A percentile compares a stretch with the other conserved stretches of the same genome.
Conservation (phyloP, 2,888 invertebrate genomes). For the Cyclophora albipunctata region DNA sequence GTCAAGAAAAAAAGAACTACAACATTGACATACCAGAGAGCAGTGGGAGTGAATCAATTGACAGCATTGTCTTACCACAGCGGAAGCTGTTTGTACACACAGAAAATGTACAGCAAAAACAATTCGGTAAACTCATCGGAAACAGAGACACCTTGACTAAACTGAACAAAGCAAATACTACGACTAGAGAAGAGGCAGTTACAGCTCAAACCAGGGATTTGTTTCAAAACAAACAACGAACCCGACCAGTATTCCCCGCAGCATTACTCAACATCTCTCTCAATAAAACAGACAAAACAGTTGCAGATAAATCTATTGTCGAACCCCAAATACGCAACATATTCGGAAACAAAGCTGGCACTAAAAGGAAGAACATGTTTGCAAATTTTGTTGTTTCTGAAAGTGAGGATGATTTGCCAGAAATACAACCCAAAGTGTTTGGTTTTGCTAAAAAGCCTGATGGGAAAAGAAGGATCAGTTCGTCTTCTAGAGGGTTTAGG, state of each 20-base stretch:
- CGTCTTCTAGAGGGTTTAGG: conserved; percentile 23
- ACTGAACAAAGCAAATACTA: conserved; percentile 30
- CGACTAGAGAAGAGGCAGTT: conserved; percentile 33
- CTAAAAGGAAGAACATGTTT: conserved; percentile 56
- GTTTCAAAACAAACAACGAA: conserved; percentile 35
- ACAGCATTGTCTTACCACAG: conserved; percentile 58
- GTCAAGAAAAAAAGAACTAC: conserved; percentile 46
- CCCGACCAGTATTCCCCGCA: conserved; percentile 45
- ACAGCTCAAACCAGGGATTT: conserved; percentile 37
- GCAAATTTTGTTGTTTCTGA: conserved; percentile 53
- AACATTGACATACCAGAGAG: conserved; percentile 52
- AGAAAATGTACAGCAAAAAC: conserved; percentile 36
- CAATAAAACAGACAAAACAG: conserved; percentile 48
- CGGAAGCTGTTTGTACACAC: conserved; percentile 51
- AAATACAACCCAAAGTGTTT: conserved; percentile 49
- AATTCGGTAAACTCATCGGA: conserved; percentile 35
- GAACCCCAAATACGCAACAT: conserved; percentile 39
- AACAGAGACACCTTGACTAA: conserved; percentile 40
- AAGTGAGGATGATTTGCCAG: conserved; percentile 56
- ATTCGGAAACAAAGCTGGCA: conserved; percentile 35
- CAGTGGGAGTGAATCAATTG: conserved; percentile 58
- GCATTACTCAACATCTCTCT: conserved; percentile 45
- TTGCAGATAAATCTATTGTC: conserved; percentile 18
- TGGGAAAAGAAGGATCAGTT: conserved; percentile 16
- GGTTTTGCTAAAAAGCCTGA: conserved; percentile 36